phyloP scores from a whole-genome alignment of 2,113 vertebrate genomes.

The Leptocoma aspasia region DNA sequence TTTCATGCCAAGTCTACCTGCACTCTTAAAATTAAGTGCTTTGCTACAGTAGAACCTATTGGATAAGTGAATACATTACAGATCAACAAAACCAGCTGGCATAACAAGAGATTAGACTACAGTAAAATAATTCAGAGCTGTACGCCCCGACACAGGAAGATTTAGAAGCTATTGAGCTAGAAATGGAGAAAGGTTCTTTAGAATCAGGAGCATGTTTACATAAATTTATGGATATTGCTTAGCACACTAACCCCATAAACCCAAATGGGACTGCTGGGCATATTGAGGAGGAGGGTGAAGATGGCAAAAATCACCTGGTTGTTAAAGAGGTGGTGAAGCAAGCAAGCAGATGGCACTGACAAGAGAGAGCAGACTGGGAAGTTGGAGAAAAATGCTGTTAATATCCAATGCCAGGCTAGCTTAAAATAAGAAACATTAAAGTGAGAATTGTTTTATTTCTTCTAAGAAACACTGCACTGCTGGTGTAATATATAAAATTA shows the following conservation, averaged over 20 bases:
- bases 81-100: slow-evolving; percentile 23
- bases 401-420: not conserved
- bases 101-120: not conserved
- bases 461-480: not conserved
- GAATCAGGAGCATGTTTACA: not conserved
- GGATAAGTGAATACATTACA: slow-evolving; percentile 9
- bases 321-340: not conserved
- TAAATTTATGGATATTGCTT: not conserved
- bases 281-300: not conserved
- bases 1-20: slow-evolving; percentile 11
- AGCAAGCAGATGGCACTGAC: slow-evolving; percentile 20
- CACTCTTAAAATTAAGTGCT: not conserved
- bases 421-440: not conserved
- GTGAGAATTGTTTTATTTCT: not conserved
- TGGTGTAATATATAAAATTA: not conserved
- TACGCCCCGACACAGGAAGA: not conserved
- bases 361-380: not conserved
- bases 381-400: slow-evolving; percentile 1
- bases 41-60: not conserved
- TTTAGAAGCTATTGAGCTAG: not conserved
- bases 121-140: not conserved
- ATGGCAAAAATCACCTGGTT: slow-evolving; percentile 12
- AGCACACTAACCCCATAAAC: not conserved
- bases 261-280: not conserved
- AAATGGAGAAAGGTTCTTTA: not conserved